These are phyloP conservation scores for Dicentrarchus labrax DNA, from an alignment of 2,113 vertebrate genomes.

Conservation along the genomic window DNA sequence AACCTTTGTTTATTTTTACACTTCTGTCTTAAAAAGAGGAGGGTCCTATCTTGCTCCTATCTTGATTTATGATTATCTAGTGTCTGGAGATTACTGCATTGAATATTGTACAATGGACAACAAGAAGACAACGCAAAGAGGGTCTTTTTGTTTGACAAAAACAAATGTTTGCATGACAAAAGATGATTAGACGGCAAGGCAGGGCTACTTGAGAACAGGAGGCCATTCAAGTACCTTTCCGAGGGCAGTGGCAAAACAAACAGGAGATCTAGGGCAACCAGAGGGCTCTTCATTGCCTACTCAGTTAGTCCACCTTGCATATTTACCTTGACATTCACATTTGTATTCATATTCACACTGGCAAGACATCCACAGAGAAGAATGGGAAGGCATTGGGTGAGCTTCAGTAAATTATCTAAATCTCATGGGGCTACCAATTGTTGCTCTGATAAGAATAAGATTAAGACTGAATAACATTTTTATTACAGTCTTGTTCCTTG, in stretches of 20 bases:
- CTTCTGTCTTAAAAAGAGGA: neutral
- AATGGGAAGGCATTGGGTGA: slow-evolving; percentile 2
- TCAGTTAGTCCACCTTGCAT: slow-evolving; percentile 62
- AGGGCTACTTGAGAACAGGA: slow-evolving; percentile 66
- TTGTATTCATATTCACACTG: slow-evolving; percentile 57
- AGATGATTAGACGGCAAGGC: slow-evolving; percentile 63
- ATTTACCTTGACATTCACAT: slow-evolving; percentile 68
- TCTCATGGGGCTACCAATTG: neutral
- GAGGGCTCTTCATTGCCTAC: slow-evolving; percentile 66
- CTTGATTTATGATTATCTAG: slow-evolving; percentile 4
- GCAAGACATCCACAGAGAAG: slow-evolving; percentile 10
- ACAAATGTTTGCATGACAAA: slow-evolving; percentile 77
- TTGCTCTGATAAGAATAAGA: neutral
- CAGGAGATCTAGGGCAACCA: slow-evolving; percentile 56
- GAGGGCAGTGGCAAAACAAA: slow-evolving; percentile 75
- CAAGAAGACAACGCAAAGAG: slow-evolving; percentile 26
- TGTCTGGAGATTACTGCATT: slow-evolving; percentile 12
- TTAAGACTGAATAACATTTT: neutral
- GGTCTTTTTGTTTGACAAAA: slow-evolving; percentile 55
- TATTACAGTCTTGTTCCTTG: neutral
- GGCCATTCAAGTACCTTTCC: slow-evolving; percentile 62
- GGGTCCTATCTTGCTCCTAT: neutral
- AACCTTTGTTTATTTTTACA: neutral
- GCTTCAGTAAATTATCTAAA: slow-evolving; percentile 39
- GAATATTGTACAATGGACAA: slow-evolving; percentile 22